Conservation (phyloP, 2,888 invertebrate species). For the Marasmarcha lunaedactyla region DNA sequence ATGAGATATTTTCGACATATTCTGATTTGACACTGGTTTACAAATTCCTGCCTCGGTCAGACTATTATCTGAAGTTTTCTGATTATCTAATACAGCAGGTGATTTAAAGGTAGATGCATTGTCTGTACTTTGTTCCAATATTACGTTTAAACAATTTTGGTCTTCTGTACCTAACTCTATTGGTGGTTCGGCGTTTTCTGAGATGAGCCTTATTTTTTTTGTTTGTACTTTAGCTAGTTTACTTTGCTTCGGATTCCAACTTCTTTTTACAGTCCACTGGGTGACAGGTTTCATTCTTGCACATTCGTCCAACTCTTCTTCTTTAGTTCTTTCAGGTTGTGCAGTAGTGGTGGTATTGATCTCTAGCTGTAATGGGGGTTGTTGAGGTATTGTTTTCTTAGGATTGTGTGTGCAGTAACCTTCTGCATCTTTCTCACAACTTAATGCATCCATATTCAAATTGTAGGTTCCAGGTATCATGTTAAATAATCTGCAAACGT, state of each 20-base stretch:
- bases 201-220: conserved; percentile 39
- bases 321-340: conserved; percentile 12
- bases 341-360: conserved; percentile 24
- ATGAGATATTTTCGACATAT: conserved; percentile 26
- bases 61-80: neutral
- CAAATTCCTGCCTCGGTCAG: no score
- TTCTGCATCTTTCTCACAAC: conserved; percentile 46
- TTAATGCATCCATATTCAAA: conserved; percentile 44
- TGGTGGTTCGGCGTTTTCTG: conserved; percentile 29
- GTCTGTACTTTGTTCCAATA: conserved; percentile 10
- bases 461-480: conserved; percentile 51
- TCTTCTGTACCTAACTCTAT: conserved; percentile 40
- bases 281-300: conserved; percentile 42
- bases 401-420: conserved; percentile 45
- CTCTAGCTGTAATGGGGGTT: conserved; percentile 21
- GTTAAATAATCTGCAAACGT: conserved; percentile 49
- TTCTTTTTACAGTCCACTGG: conserved; percentile 44
- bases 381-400: conserved; percentile 16
- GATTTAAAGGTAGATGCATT: neutral
- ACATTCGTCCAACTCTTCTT: conserved; percentile 36
- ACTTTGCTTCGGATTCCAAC: conserved; percentile 34
- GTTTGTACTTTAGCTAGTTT: conserved; percentile 24
- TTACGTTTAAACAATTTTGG: conserved; percentile 18
- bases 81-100: conserved; percentile 1
- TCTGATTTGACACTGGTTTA: conserved; percentile 13